Conservation (phyloP, 2,888 invertebrate genomes). For the Lasioglossum figueresi region DNA sequence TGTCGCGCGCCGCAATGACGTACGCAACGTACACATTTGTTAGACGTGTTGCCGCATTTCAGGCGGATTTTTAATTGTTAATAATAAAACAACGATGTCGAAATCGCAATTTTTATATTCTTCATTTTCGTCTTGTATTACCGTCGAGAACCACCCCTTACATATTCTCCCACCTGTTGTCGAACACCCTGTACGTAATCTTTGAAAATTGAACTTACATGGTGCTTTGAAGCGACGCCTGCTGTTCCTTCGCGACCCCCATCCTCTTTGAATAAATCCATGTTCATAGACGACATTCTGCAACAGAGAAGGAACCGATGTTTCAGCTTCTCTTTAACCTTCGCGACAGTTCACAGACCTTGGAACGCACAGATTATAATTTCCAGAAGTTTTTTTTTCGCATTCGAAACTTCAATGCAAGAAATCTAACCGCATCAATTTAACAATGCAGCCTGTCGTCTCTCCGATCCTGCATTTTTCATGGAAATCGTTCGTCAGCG, state of each 20-base stretch:
- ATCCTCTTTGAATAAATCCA: background rate
- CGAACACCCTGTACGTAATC: too few relatives aligned
- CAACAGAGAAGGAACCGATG: background rate
- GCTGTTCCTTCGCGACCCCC: background rate
- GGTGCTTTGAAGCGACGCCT: background rate
- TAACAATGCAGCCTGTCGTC: background rate
- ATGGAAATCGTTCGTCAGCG: background rate
- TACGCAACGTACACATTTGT: too few relatives aligned
- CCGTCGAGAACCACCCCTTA: too few relatives aligned
- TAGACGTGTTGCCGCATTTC: too few relatives aligned
- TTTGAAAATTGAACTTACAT: background rate
- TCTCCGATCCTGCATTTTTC: background rate
- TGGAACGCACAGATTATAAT: background rate
- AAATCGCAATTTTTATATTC: too few relatives aligned
- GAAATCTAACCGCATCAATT: background rate
- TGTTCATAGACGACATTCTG: background rate
- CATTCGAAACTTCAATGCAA: background rate
- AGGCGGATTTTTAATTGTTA: too few relatives aligned
- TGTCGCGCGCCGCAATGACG: too few relatives aligned
- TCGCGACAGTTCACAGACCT: background rate
- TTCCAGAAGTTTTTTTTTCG: background rate
- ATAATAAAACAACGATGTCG: too few relatives aligned
- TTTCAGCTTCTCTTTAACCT: background rate
- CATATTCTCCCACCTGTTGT: too few relatives aligned
- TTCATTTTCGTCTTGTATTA: too few relatives aligned